These are phyloP conservation scores for Macrotrachela quadricornifera DNA, from an alignment of 1,140 invertebrate genomes.

Conservation along the genomic window DNA sequence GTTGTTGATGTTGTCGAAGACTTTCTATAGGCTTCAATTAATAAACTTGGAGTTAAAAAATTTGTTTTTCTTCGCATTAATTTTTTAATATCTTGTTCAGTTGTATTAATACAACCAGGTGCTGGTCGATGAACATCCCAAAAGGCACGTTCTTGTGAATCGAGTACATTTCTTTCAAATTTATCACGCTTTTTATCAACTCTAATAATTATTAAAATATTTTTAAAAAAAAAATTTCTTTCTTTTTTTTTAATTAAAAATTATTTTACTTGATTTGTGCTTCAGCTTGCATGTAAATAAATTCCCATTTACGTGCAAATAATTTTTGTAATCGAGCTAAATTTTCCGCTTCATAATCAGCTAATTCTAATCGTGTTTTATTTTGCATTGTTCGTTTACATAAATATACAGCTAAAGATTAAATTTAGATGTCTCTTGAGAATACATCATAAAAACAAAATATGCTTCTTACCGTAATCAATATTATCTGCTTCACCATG, in stretches of 20 bases:
- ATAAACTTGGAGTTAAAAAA: conserved; percentile 24
- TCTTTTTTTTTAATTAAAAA: too few species aligned
- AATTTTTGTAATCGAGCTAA: conserved; percentile 89
- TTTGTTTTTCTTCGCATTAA: conserved; percentile 53
- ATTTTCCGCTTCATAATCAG: conserved; percentile 95
- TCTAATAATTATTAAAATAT: conserved; percentile 14
- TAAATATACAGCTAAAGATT: conserved; percentile 68
- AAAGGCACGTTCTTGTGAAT: conserved; percentile 94
- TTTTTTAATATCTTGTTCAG: conserved; percentile 91
- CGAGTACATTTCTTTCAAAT: conserved; percentile 83
- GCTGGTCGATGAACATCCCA: conserved; percentile 98
- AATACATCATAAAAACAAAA: background rate
- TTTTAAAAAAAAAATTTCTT: too few species aligned
- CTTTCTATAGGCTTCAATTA: conserved; percentile 11
- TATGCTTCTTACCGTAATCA: conserved; percentile 81
- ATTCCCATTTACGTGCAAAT: conserved; percentile 98
- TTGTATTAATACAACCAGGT: conserved; percentile 96
- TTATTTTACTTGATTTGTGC: conserved; percentile 35
- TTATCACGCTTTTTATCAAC: conserved; percentile 97
- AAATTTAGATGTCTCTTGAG: background rate
- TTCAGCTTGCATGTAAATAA: conserved; percentile 88
- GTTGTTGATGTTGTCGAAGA: conserved; percentile 13
- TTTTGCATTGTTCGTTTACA: conserved; percentile 99
- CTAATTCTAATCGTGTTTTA: conserved; percentile 81
- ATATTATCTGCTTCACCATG: conserved; percentile 93